Conservation (phyloP, 1,140 invertebrate species). For the Idris sp. region DNA sequence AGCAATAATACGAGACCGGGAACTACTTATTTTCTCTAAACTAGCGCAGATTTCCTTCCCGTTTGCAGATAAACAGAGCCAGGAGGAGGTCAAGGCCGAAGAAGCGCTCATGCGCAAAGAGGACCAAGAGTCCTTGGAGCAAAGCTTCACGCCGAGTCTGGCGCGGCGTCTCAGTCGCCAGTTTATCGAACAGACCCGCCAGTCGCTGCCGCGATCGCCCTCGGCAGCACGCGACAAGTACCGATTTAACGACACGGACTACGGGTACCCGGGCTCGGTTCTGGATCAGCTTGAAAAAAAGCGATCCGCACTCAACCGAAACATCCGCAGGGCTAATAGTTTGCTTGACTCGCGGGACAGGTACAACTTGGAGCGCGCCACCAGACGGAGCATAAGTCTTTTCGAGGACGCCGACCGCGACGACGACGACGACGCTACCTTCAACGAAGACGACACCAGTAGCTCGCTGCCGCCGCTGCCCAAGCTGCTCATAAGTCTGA, state of each 20-base stretch:
- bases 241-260: slow-evolving; percentile 42
- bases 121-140: slow-evolving; percentile 65
- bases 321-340: slow-evolving; percentile 66
- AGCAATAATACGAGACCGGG: slow-evolving; percentile 1
- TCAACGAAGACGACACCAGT: slow-evolving; percentile 65
- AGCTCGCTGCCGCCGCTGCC: slow-evolving; percentile 51
- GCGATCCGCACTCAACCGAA: slow-evolving; percentile 27
- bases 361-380: slow-evolving; percentile 34
- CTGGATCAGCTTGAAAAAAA: slow-evolving; percentile 37
- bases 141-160: slow-evolving; percentile 72
- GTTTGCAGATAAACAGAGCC: slow-evolving; percentile 67
- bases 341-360: slow-evolving; percentile 64
- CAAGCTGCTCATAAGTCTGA: slow-evolving; percentile 61
- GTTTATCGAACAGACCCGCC: slow-evolving; percentile 74
- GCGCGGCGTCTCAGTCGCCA: slow-evolving; percentile 73
- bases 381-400: slow-evolving; percentile 69
- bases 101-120: slow-evolving; percentile 58
- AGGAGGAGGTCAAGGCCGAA: slow-evolving; percentile 48
- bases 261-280: slow-evolving; percentile 32
- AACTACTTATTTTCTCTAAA: slow-evolving; percentile 19
- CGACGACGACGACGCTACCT: slow-evolving; percentile 41
- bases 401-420: slow-evolving; percentile 67
- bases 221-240: slow-evolving; percentile 66
- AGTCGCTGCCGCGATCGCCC: slow-evolving; percentile 68
- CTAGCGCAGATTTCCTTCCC: slow-evolving; percentile 54